Evolutionary conservation across 2,797 vertebrate species (phyloP).

Genomic region (Serranus cabrilla): DNA sequence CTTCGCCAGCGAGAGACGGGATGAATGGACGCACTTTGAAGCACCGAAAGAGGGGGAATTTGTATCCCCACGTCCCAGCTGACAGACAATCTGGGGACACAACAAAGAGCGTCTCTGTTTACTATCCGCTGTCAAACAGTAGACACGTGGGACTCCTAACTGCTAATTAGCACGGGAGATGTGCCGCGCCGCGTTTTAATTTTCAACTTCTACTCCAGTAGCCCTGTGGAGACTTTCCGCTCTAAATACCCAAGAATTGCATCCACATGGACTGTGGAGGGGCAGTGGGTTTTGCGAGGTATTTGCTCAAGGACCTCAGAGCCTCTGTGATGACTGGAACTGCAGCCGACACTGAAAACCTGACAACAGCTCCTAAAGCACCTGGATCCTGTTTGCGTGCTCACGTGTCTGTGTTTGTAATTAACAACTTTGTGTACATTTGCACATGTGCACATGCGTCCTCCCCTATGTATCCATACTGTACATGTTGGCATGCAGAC

Average conservation of each 20-base stretch:
- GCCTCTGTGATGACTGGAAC: slow-evolving; percentile 36
- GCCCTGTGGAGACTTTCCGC: slow-evolving; percentile 80
- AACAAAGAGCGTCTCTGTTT: slow-evolving; percentile 74
- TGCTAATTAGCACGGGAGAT: slow-evolving; percentile 71
- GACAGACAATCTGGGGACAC: slow-evolving; percentile 49
- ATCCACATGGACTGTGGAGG: slow-evolving; percentile 73
- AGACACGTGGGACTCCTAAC: slow-evolving; percentile 56
- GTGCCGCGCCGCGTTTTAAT: slow-evolving; percentile 60
- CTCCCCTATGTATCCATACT: not conserved
- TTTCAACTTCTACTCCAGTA: slow-evolving; percentile 64
- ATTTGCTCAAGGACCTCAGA: slow-evolving; percentile 55
- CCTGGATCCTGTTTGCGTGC: slow-evolving; percentile 46
- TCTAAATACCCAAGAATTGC: slow-evolving; percentile 78
- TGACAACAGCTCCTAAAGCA: slow-evolving; percentile 26
- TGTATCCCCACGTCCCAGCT: slow-evolving; percentile 41
- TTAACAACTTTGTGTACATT: slow-evolving; percentile 9
- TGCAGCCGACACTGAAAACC: slow-evolving; percentile 25
- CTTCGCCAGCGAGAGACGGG: slow-evolving; percentile 10
- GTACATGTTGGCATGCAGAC: not conserved
- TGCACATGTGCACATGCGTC: slow-evolving; percentile 10
- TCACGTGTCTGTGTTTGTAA: slow-evolving; percentile 31
- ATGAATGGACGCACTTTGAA: slow-evolving; percentile 65
- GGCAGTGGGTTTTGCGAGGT: slow-evolving; percentile 43
- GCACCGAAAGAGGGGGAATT: slow-evolving; percentile 53
- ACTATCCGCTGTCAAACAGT: slow-evolving; percentile 58